Percentiles rank a stretch among this genome's conserved stretches.
phyloP scores from a whole-genome alignment of 2,888 invertebrate genomes.

The Conchocele bisecta region DNA sequence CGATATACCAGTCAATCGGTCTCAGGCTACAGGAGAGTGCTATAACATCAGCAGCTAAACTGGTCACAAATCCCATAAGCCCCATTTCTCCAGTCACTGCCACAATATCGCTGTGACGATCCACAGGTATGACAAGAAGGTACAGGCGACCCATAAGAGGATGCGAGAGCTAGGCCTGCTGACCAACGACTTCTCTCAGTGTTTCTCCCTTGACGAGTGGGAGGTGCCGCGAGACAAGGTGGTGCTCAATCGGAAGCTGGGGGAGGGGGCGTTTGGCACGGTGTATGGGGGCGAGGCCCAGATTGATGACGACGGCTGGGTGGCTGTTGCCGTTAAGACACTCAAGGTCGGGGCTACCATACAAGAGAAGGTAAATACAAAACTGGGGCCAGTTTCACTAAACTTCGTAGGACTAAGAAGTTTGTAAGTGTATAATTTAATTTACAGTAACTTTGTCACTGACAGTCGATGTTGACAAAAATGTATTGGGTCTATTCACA shows the following conservation, averaged over 20 bases:
- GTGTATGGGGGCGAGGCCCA: constrained; percentile 95
- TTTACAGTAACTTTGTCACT: too few relatives aligned
- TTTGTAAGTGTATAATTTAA: too few relatives aligned
- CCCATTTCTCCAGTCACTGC: too few relatives aligned
- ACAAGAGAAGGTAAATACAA: constrained; percentile 90
- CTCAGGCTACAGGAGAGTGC: too few relatives aligned
- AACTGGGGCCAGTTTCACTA: too few relatives aligned
- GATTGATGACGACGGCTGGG: constrained; percentile 88
- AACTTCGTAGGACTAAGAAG: too few relatives aligned
- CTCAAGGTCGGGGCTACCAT: constrained; percentile 91
- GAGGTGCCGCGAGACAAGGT: constrained; percentile 93
- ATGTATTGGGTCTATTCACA: too few relatives aligned
- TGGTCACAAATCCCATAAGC: too few relatives aligned
- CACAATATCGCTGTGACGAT: too few relatives aligned
- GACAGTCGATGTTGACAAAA: too few relatives aligned
- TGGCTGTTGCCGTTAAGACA: constrained; percentile 88
- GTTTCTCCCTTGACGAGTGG: constrained; percentile 90
- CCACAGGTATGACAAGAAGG: constrained; percentile 86
- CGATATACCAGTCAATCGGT: too few relatives aligned
- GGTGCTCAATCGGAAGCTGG: constrained; percentile 84
- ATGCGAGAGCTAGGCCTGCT: constrained; percentile 89
- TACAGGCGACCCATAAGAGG: constrained; percentile 87
- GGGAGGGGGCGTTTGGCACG: constrained; percentile 97
- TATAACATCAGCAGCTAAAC: too few relatives aligned
- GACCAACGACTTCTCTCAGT: constrained; percentile 83